Evolutionary conservation across 1,140 invertebrate species (phyloP).

Genomic region (Bombus pyrosoma): DNA sequence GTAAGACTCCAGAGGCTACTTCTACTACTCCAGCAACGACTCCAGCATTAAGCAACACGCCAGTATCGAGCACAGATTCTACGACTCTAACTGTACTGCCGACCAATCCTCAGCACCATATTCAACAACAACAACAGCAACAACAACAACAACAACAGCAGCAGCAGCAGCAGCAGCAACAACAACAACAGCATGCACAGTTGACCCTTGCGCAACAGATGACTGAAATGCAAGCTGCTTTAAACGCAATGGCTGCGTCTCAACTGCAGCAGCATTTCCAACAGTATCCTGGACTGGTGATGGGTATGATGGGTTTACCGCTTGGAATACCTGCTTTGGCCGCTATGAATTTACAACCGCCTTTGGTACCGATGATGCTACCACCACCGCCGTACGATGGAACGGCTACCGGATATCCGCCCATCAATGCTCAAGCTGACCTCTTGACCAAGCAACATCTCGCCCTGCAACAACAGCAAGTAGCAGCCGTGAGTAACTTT

Average conservation of each 20-base stretch:
- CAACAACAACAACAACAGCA: conserved; percentile 69
- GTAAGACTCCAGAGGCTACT: conserved; percentile 82
- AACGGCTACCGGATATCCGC: conserved; percentile 82
- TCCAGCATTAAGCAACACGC: conserved; percentile 84
- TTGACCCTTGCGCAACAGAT: conserved; percentile 90
- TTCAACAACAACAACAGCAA: conserved; percentile 38
- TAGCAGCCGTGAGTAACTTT: conserved; percentile 78
- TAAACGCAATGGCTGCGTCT: conserved; percentile 91
- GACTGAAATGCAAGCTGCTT: conserved; percentile 92
- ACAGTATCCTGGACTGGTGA: conserved; percentile 82
- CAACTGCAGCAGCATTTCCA: conserved; percentile 93
- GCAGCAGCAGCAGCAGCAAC: conserved; percentile 65
- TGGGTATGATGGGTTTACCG: conserved; percentile 91
- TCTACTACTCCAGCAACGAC: conserved; percentile 86
- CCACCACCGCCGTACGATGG: conserved; percentile 89
- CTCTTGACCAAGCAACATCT: conserved; percentile 88
- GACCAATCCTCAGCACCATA: conserved; percentile 73
- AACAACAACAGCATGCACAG: conserved; percentile 78
- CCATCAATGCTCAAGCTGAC: conserved; percentile 81
- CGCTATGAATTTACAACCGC: conserved; percentile 94
- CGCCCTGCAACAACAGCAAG: conserved; percentile 88
- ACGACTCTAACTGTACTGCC: conserved; percentile 81
- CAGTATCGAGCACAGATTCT: conserved; percentile 85
- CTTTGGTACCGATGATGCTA: conserved; percentile 95
- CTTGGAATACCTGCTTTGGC: conserved; percentile 92